Evolutionary conservation across 2,888 invertebrate species (phyloP).

Genomic region (Acleris emargana): DNA sequence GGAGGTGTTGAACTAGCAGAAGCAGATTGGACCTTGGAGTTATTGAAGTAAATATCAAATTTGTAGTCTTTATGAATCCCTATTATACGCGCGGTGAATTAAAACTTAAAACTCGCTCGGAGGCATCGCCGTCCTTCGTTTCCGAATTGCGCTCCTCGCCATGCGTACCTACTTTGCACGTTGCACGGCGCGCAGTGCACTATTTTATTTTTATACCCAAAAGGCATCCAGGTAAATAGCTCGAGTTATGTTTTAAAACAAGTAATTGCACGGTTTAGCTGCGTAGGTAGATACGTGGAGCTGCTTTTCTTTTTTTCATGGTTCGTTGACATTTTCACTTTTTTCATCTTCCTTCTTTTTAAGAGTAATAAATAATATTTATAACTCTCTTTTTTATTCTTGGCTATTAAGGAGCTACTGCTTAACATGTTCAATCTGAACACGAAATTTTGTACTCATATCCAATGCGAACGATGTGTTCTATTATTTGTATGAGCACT

Average conservation of each 20-base stretch:
- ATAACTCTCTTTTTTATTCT: no score
- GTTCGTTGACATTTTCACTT: no score
- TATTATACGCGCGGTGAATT: constrained; percentile 35
- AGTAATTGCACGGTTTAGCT: constrained; percentile 43
- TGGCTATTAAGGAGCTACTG: no score
- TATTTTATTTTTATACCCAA: constrained; percentile 60
- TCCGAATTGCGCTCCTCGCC: constrained; percentile 54
- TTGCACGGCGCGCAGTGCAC: constrained; percentile 63
- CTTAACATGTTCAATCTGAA: no score
- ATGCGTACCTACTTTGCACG: no score
- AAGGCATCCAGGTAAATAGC: constrained; percentile 51
- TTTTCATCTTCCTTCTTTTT: no score
- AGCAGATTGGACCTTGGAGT: constrained; percentile 3
- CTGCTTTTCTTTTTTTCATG: constrained; percentile 8
- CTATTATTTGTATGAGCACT: no score
- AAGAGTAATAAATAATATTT: no score
- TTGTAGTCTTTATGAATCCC: constrained; percentile 6
- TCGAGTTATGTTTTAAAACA: constrained; percentile 48
- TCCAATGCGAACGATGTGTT: no score
- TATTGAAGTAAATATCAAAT: constrained; percentile 16
- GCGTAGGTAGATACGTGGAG: constrained; percentile 10
- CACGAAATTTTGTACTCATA: neutral
- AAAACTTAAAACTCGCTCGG: constrained; percentile 64
- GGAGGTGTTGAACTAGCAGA: neutral
- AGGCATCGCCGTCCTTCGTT: constrained; percentile 68